Base-by-base conservation (phyloP, 2,797 vertebrate genomes). In the Parauchenoglanis ngamensis region DNA sequence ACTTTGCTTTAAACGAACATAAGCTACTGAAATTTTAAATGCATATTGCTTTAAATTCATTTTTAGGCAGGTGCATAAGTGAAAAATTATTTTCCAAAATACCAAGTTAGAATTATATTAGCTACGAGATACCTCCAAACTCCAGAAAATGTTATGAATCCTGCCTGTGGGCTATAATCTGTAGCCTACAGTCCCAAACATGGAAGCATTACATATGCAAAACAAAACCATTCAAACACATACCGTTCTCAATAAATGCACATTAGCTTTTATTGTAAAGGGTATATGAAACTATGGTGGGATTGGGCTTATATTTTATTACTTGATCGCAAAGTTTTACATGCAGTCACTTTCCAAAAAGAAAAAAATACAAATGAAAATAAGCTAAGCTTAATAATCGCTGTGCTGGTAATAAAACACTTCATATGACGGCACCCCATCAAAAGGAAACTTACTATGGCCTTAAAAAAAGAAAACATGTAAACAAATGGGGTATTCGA, bases 251-350 rank as follows among this genome's bases (percentile, higher is more conserved):
- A 92, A 90, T 94, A 88, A 92, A 94, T 91, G 90, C 89, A 93
- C 83, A 81, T 92, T 92, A 89, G 90, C 75, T 95, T 96, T 96
- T 96, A 96, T 96, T 96, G 94, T 94, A 95, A 96, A 96, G 92
- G 92, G 90, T 95, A 96, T 96, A 96, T 94, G 94, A 96, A 96
- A 96, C 95, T 96, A 96, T 95, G 94, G 88, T 90, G 94, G 92
- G 93, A 89, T 94, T 88, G 93, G 91, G 83, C 91, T 92, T 92
- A 93, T 93, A 93, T 92, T 95, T 94, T 94, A 95, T 94, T 94
- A 93, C 46, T 92, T 93, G 93, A 93, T 94, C 93, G 94, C 94
- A 94, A 93, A 93, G 93, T 94, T 85, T 95, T 95, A 95, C 96
- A 96, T 96, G 95, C 95, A 96, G 94, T 93, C 93, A 94, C 91